Evolutionary conservation across 2,888 invertebrate species (phyloP).

Genomic region (Apamea crenata): DNA sequence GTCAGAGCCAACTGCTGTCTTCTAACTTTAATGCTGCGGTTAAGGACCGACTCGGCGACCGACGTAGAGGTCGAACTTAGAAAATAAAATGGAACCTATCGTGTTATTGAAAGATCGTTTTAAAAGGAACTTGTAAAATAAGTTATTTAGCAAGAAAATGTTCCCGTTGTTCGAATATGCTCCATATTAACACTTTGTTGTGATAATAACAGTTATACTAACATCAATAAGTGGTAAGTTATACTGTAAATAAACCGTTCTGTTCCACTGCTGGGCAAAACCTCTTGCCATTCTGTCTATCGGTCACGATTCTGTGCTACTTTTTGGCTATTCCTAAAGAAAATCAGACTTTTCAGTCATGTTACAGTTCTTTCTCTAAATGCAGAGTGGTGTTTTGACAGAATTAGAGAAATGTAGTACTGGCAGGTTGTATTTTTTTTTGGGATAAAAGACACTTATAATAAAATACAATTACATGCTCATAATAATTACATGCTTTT

Average conservation of each 20-base stretch:
- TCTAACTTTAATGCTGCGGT: constrained; percentile 53
- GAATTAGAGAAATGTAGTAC: neutral
- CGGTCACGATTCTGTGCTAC: neutral
- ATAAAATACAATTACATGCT: no score
- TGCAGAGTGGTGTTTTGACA: neutral
- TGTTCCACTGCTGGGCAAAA: neutral
- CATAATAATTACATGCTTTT: neutral
- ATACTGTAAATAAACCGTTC: neutral
- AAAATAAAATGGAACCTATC: constrained; percentile 24
- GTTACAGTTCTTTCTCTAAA: neutral
- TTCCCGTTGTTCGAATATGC: neutral
- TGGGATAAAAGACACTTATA: no score
- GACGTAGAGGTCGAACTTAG: constrained; percentile 17
- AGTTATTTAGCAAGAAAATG: neutral
- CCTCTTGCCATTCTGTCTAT: neutral
- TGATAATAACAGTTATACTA: neutral
- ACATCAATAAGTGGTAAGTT: neutral
- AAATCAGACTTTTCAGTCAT: neutral
- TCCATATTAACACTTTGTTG: neutral
- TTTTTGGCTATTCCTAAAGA: neutral
- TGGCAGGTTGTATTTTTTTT: neutral
- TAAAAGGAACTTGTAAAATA: neutral
- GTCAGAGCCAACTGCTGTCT: constrained; percentile 58
- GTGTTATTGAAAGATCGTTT: neutral
- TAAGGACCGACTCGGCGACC: constrained; percentile 15